A percentile compares a stretch with the other conserved stretches of the same genome.
phyloP scores from a whole-genome alignment of 2,888 invertebrate genomes.

The Oithona nana region DNA sequence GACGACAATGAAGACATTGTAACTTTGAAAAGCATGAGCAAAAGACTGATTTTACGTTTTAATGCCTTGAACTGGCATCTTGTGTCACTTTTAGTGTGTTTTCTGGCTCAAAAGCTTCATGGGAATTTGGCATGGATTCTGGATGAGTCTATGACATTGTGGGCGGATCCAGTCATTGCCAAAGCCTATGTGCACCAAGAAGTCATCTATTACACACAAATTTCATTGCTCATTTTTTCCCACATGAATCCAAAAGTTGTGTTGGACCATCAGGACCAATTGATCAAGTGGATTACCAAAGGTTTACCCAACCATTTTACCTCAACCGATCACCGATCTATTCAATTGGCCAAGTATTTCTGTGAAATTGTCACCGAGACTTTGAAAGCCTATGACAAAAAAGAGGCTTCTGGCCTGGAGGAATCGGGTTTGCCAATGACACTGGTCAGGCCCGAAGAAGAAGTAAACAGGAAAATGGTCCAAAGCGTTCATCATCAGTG shows the following conservation, averaged over 20 bases:
- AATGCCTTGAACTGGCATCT: neutral
- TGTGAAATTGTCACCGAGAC: slow-evolving; percentile 4
- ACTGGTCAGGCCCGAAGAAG: neutral
- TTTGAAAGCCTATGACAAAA: neutral
- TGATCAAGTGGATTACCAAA: neutral
- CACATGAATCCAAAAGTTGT: neutral
- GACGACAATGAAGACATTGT: neutral
- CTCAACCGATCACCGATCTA: neutral
- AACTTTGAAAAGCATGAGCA: neutral
- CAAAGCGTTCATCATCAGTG: neutral
- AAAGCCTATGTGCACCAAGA: slow-evolving; percentile 1
- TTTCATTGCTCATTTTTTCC: neutral
- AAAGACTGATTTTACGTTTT: neutral
- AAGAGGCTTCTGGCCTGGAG: too few species aligned
- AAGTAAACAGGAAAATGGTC: neutral
- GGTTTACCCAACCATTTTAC: slow-evolving; percentile 10
- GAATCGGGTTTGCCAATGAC: neutral
- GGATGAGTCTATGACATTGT: neutral
- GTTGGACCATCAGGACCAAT: neutral
- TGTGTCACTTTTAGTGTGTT: neutral
- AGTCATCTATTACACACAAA: slow-evolving; percentile 4
- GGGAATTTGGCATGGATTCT: neutral
- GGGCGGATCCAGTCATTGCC: slow-evolving; percentile 12
- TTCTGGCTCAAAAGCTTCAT: neutral
- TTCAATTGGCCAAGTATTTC: slow-evolving; percentile 3